These are phyloP conservation scores for Turdus rufiventris DNA, from an alignment of 2,113 vertebrate species.

Conservation along the genomic window DNA sequence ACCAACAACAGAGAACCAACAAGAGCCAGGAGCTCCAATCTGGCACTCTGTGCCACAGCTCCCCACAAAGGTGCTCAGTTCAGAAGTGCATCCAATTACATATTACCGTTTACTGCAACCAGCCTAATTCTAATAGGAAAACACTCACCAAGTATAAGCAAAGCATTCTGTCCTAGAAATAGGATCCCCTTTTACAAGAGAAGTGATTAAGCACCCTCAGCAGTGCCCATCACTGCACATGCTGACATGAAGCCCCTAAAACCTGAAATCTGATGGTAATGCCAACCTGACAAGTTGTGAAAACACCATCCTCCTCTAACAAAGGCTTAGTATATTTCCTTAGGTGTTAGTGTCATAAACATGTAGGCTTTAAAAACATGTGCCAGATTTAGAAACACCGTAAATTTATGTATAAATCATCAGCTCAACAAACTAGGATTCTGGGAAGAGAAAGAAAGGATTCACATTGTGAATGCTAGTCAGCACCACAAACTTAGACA, in stretches of 20 bases:
- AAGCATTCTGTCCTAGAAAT: background rate
- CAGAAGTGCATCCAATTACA: background rate
- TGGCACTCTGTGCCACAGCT: rapidly evolving
- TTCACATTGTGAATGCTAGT: background rate
- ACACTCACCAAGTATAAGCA: rapidly evolving
- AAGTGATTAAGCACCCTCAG: background rate
- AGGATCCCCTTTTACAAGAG: background rate
- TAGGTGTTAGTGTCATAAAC: background rate
- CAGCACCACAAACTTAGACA: background rate
- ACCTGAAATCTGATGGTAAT: rapidly evolving
- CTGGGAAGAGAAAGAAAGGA: background rate
- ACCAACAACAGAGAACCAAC: background rate
- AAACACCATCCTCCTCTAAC: background rate
- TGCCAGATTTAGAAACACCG: background rate
- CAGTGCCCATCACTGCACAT: background rate
- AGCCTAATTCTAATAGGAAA: background rate
- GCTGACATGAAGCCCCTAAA: background rate
- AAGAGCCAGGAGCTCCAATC: background rate
- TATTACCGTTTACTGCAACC: rapidly evolving
- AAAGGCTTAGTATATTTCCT: background rate
- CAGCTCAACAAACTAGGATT: background rate
- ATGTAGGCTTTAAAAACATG: background rate
- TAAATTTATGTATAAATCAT: background rate
- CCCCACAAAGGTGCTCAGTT: background rate
- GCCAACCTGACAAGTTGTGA: background rate